Conservation (phyloP, 1,140 invertebrate genomes). For the Papilio dardanus region DNA sequence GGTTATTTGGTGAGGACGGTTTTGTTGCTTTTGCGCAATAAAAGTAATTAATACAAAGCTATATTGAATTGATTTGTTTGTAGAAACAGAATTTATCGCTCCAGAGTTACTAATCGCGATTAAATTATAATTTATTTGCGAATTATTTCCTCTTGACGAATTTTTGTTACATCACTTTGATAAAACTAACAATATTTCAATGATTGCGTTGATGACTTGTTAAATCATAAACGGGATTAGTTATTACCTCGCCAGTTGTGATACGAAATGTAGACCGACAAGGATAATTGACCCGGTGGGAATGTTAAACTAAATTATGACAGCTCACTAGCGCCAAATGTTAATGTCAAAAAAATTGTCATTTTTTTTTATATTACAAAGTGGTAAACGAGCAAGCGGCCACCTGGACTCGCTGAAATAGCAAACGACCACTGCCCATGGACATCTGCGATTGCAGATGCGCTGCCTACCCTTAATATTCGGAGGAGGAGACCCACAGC, state of each 20-base stretch:
- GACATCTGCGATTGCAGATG: no score
- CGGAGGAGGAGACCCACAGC: no score
- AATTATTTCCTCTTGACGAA: conserved; percentile 1
- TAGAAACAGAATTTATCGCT: background rate
- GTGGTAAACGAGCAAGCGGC: no score
- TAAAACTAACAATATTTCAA: background rate
- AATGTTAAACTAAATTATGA: no score
- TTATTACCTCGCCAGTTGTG: background rate
- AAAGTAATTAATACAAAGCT: background rate
- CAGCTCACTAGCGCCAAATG: no score
- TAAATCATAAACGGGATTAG: background rate
- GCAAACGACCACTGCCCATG: no score
- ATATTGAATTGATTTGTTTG: background rate
- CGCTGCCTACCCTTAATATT: no score
- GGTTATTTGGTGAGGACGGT: background rate
- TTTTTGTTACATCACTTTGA: background rate
- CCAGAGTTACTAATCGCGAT: conserved; percentile 22
- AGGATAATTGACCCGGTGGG: no score
- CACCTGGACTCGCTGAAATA: no score
- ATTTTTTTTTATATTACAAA: no score
- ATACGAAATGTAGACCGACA: no score
- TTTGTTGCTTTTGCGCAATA: background rate
- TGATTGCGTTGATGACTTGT: background rate
- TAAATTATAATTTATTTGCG: conserved; percentile 17
- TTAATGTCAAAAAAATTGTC: no score